Conservation (phyloP, 2,113 vertebrate genomes). For the Ailurus styani region DNA sequence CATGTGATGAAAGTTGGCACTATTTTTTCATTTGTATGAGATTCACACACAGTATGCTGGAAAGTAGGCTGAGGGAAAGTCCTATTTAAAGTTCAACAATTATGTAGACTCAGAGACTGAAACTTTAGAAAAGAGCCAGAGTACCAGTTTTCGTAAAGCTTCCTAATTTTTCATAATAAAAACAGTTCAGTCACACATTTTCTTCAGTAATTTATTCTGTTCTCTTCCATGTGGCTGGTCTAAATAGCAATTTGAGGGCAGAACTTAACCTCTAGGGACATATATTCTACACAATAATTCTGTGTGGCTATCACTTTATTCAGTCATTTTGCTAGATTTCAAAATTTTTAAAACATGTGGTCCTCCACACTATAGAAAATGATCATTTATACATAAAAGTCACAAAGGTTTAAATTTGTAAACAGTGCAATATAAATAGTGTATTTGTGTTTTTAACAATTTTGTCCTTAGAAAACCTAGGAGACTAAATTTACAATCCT, state of each 20-base stretch:
- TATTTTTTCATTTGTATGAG: neutral
- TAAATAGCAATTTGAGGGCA: neutral
- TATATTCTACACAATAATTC: neutral
- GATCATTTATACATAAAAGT: neutral
- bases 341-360: neutral
- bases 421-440: neutral
- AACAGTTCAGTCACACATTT: neutral
- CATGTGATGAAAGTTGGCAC: neutral
- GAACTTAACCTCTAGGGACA: neutral
- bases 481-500: constrained; percentile 50
- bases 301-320: neutral
- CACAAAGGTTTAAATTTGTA: neutral
- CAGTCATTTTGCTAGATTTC: neutral
- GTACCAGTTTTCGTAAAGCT: neutral
- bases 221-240: neutral
- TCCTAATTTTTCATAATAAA: neutral
- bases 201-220: neutral
- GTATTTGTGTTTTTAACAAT: neutral
- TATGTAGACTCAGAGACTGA: neutral
- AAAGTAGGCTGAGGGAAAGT: neutral
- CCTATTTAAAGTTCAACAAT: neutral
- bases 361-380: neutral
- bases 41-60: neutral
- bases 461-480: constrained; percentile 42
- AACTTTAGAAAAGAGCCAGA: neutral